Evolutionary conservation across 2,888 invertebrate species (phyloP), one percentile per base, ranked within the genome.

Genomic region (Silvanus unidentatus): DNA sequence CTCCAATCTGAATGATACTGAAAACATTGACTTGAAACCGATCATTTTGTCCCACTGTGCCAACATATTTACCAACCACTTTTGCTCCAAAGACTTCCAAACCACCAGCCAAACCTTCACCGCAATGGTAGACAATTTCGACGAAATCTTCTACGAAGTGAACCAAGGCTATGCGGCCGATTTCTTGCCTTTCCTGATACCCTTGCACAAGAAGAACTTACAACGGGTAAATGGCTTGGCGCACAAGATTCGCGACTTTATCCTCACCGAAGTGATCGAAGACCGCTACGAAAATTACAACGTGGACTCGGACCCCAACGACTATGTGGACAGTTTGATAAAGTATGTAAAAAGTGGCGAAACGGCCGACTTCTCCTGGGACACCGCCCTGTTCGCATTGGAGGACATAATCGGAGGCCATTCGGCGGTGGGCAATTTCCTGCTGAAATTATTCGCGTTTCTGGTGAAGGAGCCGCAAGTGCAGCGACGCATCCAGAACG

Each of bases 111-210:
- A 51, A 2, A 64, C 65, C 1, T 82, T 81, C 63, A 52, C 57
- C 1, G 60, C 68, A 16, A 74, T 80, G 66, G 66, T 81, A 1
- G 59, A 69, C 14, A 75, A 77, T 54, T 83, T 80, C 58, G 82
- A 83, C 59, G 75, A 75, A 30, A 75, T 84, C 37, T 84, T 84
- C 64, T 80, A 75, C 66, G 82, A 83, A 60, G 79, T 84, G 5
- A 83, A 83, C 63, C 80, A 81, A 63, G 82, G 82, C 1, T 81
- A 81, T 62, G 78, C 79, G 0, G 79, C 80, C 0, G 83, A 84
- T 58, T 82, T 83, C 52, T 65, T 83, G 39, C 82, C 82, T 0
- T 77, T 77, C 58, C 58, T 82, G n/a, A 65, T 77, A 60, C 78
- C 78, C 0, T 64, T 81, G 1, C 77, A 79, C 52, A 57, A 61